These are phyloP conservation scores for Grantiella picta DNA, from an alignment of 2,113 vertebrate genomes.

Conservation along the genomic window DNA sequence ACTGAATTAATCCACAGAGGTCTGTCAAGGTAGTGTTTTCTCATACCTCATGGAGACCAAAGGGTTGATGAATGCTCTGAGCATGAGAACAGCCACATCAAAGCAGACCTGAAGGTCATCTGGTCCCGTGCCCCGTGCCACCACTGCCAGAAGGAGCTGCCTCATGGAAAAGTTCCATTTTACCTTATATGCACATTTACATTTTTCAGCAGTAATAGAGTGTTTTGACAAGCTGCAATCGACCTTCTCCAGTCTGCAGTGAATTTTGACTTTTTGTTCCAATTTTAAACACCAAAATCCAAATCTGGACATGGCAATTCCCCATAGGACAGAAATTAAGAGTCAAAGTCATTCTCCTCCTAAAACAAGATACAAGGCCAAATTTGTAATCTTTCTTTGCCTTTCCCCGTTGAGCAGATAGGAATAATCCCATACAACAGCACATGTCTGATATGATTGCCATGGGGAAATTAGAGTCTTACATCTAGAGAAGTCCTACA, in stretches of 20 bases:
- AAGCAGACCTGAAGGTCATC: neutral
- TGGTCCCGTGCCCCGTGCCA: neutral
- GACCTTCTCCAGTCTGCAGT: neutral
- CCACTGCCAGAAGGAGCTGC: neutral
- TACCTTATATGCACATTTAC: neutral
- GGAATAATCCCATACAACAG: neutral
- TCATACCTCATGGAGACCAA: neutral
- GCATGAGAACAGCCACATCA: neutral
- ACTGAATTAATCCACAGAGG: neutral
- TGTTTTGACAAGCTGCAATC: neutral
- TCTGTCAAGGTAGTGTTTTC: neutral
- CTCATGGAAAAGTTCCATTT: neutral
- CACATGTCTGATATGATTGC: neutral
- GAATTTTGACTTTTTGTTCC: neutral
- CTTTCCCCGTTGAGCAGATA: neutral
- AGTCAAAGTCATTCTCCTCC: neutral
- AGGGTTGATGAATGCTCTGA: neutral
- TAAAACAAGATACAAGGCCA: neutral
- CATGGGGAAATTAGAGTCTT: neutral
- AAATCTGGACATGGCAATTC: neutral
- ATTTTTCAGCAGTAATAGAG: neutral
- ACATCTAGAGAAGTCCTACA: neutral
- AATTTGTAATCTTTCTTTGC: neutral
- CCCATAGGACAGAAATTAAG: neutral
- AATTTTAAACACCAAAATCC: neutral